Conservation (phyloP, 92 coral and sea anemone genomes). For the Bergia puertoricense region DNA sequence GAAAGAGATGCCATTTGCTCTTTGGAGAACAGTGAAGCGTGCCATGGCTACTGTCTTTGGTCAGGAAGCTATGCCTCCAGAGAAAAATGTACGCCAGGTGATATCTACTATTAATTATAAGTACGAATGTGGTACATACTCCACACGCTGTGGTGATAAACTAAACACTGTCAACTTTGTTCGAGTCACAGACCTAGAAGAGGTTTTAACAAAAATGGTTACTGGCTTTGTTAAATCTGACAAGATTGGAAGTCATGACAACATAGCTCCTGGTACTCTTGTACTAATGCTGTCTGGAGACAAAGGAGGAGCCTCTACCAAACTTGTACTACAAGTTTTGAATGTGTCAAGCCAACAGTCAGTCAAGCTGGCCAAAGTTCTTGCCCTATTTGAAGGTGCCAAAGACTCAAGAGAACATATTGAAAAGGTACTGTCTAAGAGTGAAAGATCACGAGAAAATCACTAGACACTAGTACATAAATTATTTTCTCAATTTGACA, state of each 20-base stretch:
- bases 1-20: constrained; percentile 25
- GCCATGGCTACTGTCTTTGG: constrained; percentile 18
- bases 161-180: not conserved
- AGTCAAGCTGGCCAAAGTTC: constrained; percentile 9
- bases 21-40: constrained; percentile 20
- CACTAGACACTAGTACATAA: too few species aligned
- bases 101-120: not conserved
- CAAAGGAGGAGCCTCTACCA: not conserved
- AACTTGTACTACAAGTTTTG: not conserved
- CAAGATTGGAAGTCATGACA: not conserved
- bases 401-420: constrained; percentile 3
- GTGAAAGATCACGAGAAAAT: too few species aligned
- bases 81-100: not conserved
- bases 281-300: too few species aligned
- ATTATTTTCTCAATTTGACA: too few species aligned
- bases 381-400: constrained; percentile 7
- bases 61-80: not conserved
- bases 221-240: not conserved
- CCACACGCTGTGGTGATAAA: not conserved
- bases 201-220: not conserved
- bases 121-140: constrained; percentile 1
- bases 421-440: too few species aligned
- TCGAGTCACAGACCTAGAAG: not conserved
- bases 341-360: not conserved
- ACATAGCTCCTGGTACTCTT: not conserved